phyloP scores from a whole-genome alignment of 2,113 vertebrate species.

The Embiotoca jacksoni region DNA sequence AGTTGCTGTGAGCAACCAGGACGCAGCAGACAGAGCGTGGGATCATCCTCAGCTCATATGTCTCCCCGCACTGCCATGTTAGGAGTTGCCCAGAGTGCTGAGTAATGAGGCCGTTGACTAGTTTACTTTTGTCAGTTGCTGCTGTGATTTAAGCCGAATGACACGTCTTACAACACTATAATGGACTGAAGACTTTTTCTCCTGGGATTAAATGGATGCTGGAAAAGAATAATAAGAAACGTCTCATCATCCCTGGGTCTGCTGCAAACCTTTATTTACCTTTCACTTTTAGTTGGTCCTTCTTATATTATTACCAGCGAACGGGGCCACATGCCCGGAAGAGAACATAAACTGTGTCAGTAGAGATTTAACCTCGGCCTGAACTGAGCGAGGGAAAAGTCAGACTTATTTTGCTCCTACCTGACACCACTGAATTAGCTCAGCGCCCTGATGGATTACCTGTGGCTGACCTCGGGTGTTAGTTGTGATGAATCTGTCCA shows the following conservation, averaged over 20 bases:
- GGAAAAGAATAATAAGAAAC: slow-evolving; percentile 13
- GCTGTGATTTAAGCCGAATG: slow-evolving; percentile 36
- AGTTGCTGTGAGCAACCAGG: slow-evolving; percentile 34
- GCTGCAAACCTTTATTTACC: not conserved
- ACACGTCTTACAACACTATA: slow-evolving; percentile 5
- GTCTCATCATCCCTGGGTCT: not conserved
- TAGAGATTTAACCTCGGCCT: slow-evolving; percentile 74
- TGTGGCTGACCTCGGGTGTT: slow-evolving; percentile 89
- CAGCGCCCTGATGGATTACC: slow-evolving; percentile 92
- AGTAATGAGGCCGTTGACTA: slow-evolving; percentile 34
- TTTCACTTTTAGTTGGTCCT: slow-evolving; percentile 16
- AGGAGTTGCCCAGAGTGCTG: slow-evolving; percentile 34
- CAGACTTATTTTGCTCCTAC: slow-evolving; percentile 51
- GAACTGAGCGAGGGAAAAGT: slow-evolving; percentile 69
- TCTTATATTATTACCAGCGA: slow-evolving; percentile 22
- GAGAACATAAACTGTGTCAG: slow-evolving; percentile 62
- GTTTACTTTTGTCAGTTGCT: slow-evolving; percentile 39
- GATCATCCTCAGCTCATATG: slow-evolving; percentile 6
- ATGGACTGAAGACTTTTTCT: slow-evolving; percentile 19
- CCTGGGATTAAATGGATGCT: slow-evolving; percentile 26
- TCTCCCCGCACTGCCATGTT: slow-evolving; percentile 40
- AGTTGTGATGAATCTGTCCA: slow-evolving; percentile 94
- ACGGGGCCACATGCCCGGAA: slow-evolving; percentile 31
- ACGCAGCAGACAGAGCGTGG: slow-evolving; percentile 3
- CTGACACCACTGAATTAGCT: slow-evolving; percentile 87